Base-by-base conservation (phyloP, 2,113 vertebrate genomes). In the Misgurnus mizolepis region DNA sequence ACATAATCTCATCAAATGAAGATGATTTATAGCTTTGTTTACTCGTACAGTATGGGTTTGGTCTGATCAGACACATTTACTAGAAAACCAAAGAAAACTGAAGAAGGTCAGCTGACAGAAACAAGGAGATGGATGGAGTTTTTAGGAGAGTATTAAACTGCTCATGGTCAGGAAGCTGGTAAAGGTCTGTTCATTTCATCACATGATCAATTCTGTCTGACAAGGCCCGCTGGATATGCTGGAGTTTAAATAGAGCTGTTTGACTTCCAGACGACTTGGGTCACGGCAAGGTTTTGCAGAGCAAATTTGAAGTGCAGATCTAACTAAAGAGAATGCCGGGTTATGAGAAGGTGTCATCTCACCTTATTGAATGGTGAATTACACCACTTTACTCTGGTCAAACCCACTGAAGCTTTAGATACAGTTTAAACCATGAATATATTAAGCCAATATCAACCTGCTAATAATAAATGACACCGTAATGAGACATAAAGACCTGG, bases 391-490 rank as follows among this genome's bases (percentile, higher is more conserved):
- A 58, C 55, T n/a, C 4, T 58, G 55, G 40, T 72, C 53, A 12
- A 56, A n/a, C 55, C 56, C 14, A 45, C 40, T 12, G 71, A 61
- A 27, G 40, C 6, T 60, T 60, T 58, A 73, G 70, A 5, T 60
- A 7, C 34, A 41, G 39, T 73, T 73, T 58, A 60, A 60, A 60
- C 22, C n/a, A 70, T 78, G 80, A 79, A 80, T 76, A 82, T 72
- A 82, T 81, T 55, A 81, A 47, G 43, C 40, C 4, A 11, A 56
- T 60, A 66, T 80, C 67, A 58, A 78, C 3, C 17, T 4, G 17
- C 66, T 53, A 76, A 78, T 65, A 67, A 79, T 34, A 80, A 75
- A 79, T 60, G 71, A 78, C 80, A 78, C 45, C 22, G 7, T 71
- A 80, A 70, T 80, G 78, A 70, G 56, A 22, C 22, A 22, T 22